A percentile compares a stretch with the other conserved stretches of the same genome.
These are phyloP conservation scores for Drosophila tani DNA, from an alignment of 1,140 invertebrate genomes.

Conservation along the genomic window DNA sequence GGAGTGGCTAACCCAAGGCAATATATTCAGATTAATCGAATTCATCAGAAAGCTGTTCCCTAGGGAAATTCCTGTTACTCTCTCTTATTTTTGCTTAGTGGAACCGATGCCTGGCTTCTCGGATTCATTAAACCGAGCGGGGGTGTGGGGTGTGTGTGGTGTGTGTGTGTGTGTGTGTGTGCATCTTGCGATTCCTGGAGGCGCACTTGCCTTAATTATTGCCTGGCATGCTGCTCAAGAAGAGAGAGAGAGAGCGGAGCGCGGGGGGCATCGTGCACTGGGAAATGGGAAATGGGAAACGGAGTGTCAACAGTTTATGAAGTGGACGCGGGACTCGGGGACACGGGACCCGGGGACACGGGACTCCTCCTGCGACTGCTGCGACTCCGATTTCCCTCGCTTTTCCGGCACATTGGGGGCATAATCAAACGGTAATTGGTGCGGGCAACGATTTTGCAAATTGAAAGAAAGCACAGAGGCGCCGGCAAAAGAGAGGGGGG, in stretches of 20 bases:
- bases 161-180: slow-evolving; percentile 24
- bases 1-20: too few relatives aligned
- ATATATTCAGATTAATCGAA: too few relatives aligned
- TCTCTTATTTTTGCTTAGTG: slow-evolving; percentile 21
- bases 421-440: slow-evolving; percentile 80
- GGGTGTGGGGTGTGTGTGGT: slow-evolving; percentile 6
- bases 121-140: slow-evolving; percentile 79
- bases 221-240: slow-evolving; percentile 52
- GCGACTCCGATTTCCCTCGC: slow-evolving; percentile 15
- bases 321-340: slow-evolving; percentile 43
- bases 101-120: slow-evolving; percentile 31
- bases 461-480: slow-evolving; percentile 68
- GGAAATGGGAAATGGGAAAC: slow-evolving; percentile 45
- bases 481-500: not conserved
- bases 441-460: slow-evolving; percentile 79
- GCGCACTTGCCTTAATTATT: slow-evolving; percentile 74
- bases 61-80: not conserved
- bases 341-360: not conserved
- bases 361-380: slow-evolving; percentile 7
- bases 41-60: not conserved
- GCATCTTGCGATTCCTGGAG: slow-evolving; percentile 62
- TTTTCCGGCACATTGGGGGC: slow-evolving; percentile 46
- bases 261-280: slow-evolving; percentile 1
- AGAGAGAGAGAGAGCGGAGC: not conserved
- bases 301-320: slow-evolving; percentile 78